Evolutionary conservation across 2,888 invertebrate species (phyloP), one percentile per base, ranked within the genome.

Genomic region (Clepsis dumicolana): DNA sequence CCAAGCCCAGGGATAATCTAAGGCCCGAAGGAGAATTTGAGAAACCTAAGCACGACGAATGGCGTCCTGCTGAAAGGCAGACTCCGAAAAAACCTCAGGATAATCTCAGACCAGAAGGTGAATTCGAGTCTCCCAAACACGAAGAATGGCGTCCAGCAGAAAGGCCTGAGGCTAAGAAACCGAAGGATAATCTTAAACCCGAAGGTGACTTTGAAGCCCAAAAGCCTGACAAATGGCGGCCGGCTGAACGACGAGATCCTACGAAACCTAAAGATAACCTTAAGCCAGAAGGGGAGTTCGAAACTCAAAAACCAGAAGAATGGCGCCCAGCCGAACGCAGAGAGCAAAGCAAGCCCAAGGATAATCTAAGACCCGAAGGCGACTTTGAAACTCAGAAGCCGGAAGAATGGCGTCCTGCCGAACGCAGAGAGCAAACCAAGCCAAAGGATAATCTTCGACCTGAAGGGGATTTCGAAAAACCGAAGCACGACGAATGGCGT

Each of bases 31-130:
- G 94, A 5, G 92, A 93, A 1, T 94, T 94, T 18, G 77, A 76
- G 50, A 76, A 89, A n/a, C 94, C 94, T 0, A 84, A 85, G 27
- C 88, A 89, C 50, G 81, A 87, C 0, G 71, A 84, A 44, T 94
- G 85, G 73, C 82, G 80, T 14, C 94, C 94, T 0, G 91, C 87
- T 3, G 94, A 94, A 73, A 77, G 93, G 21, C 89, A 86, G 0
- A 75, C 73, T 4, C 88, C 80, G 2, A 86, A 82, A 0, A 89
- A 85, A 70, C 94, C 92, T 0, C 79, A 86, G 52, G 94, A 94
- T 54, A 95, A 95, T 71, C 74, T 95, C 0, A 87, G 85, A 61
- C 87, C 94, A 0, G 95, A 95, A 79, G 95, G 95, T 0, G 90
- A 94, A 0, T 94, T 94, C 72, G 84, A 91, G 48, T 76, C 82